A percentile compares a stretch with the other conserved stretches of the same genome.
phyloP scores from a whole-genome alignment of 2,888 invertebrate genomes.

The Pammene fasciana region DNA sequence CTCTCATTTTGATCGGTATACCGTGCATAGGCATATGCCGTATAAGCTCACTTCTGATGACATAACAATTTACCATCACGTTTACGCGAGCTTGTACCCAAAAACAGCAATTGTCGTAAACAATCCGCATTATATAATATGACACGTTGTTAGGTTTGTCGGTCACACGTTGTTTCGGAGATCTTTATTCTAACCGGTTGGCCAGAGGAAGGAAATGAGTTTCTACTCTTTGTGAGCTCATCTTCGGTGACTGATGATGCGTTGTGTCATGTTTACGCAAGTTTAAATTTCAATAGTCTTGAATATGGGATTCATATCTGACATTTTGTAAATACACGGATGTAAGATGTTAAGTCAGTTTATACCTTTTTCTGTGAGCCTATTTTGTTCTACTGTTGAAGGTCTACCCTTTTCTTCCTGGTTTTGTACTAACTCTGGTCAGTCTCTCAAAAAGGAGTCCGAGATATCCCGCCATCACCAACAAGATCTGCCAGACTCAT shows the following conservation, averaged over 20 bases:
- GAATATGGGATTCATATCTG: not conserved
- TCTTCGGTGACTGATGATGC: slow-evolving; percentile 32
- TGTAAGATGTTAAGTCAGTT: too few relatives aligned
- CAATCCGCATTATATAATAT: slow-evolving; percentile 34
- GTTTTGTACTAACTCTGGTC: too few relatives aligned
- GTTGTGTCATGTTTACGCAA: slow-evolving; percentile 3
- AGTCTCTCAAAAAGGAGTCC: too few relatives aligned
- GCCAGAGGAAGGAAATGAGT: slow-evolving; percentile 35
- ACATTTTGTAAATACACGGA: not conserved
- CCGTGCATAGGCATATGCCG: not conserved
- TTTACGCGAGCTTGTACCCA: slow-evolving; percentile 10
- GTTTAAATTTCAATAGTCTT: slow-evolving; percentile 8
- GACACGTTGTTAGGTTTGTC: slow-evolving; percentile 30
- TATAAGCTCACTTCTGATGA: not conserved
- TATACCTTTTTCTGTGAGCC: too few relatives aligned
- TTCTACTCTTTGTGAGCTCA: slow-evolving; percentile 30
- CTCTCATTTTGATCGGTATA: too few relatives aligned
- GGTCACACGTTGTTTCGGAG: slow-evolving; percentile 35
- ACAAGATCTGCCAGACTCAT: too few relatives aligned
- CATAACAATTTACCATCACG: slow-evolving; percentile 17
- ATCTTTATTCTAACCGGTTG: slow-evolving; percentile 34
- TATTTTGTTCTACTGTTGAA: too few relatives aligned
- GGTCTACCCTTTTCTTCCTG: too few relatives aligned
- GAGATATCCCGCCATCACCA: too few relatives aligned
- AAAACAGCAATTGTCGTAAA: slow-evolving; percentile 36